A percentile compares a stretch with the other conserved stretches of the same genome.
Conservation (phyloP, 2,113 vertebrate genomes). For the Thamnophis sirtalis region DNA sequence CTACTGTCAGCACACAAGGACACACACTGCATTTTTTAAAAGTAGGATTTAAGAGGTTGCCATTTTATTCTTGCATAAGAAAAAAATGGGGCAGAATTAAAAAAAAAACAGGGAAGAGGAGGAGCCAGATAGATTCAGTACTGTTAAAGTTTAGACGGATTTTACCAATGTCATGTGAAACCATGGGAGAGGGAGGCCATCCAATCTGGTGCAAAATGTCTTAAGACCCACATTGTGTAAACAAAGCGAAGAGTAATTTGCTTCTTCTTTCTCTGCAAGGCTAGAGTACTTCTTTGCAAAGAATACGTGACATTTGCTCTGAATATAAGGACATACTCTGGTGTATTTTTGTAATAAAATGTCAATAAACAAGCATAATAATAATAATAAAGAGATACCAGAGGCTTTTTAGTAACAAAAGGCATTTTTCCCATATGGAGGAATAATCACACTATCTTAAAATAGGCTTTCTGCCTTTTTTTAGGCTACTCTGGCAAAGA, state of each 20-base stretch:
- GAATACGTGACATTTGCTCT: conserved; percentile 71
- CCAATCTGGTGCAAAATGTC: not conserved
- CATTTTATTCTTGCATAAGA: not conserved
- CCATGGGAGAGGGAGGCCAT: not conserved
- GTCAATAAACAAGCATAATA: conserved; percentile 72
- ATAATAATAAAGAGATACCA: conserved; percentile 31
- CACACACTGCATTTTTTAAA: not conserved
- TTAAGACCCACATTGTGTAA: not conserved
- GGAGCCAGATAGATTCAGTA: not conserved
- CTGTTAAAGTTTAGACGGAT: not conserved
- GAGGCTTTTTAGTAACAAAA: conserved; percentile 64
- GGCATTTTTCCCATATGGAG: conserved; percentile 70
- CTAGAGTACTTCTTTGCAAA: conserved; percentile 30
- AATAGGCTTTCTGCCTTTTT: conserved; percentile 63
- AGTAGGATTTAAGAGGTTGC: not conserved
- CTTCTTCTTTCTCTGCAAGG: not conserved
- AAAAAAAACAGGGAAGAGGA: not conserved
- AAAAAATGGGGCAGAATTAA: not conserved
- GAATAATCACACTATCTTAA: conserved; percentile 63
- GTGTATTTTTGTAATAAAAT: conserved; percentile 60
- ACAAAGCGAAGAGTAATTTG: not conserved
- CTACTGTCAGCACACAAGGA: not conserved
- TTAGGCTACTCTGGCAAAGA: conserved; percentile 38
- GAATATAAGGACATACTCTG: conserved; percentile 70
- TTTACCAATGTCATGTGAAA: not conserved